These are phyloP conservation scores for Eulithis testata DNA, from an alignment of 2,888 invertebrate species.

Conservation along the genomic window DNA sequence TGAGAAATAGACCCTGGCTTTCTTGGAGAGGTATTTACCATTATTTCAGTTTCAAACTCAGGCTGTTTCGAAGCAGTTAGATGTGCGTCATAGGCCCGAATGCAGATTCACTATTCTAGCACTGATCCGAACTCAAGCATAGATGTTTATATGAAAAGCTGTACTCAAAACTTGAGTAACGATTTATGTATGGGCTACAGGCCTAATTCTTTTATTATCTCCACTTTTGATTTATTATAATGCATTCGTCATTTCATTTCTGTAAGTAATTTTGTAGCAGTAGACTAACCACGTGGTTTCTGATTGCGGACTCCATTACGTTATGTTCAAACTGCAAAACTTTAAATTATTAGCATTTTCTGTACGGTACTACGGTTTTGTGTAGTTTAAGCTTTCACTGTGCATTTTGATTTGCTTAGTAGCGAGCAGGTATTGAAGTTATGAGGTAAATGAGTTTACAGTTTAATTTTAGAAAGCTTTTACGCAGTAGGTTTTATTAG, in stretches of 20 bases:
- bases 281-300: constrained; percentile 49
- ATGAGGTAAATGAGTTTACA: constrained; percentile 65
- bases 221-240: no score
- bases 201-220: no score
- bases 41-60: no score
- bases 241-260: no score
- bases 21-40: constrained; percentile 10
- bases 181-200: no score
- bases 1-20: constrained; percentile 32
- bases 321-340: constrained; percentile 78
- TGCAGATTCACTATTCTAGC: no score
- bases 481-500: not conserved
- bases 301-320: constrained; percentile 70
- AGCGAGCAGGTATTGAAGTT: constrained; percentile 58
- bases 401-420: constrained; percentile 79
- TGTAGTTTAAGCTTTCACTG: constrained; percentile 78
- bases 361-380: constrained; percentile 62
- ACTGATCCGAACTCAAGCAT: no score
- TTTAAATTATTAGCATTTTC: constrained; percentile 76
- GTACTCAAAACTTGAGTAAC: no score
- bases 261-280: no score
- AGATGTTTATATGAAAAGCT: no score
- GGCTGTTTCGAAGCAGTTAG: no score
- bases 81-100: no score
- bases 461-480: constrained; percentile 44